A percentile compares a stretch with the other conserved stretches of the same genome.
These are phyloP conservation scores for Psophia crepitans DNA, from an alignment of 2,113 vertebrate genomes.

Conservation along the genomic window DNA sequence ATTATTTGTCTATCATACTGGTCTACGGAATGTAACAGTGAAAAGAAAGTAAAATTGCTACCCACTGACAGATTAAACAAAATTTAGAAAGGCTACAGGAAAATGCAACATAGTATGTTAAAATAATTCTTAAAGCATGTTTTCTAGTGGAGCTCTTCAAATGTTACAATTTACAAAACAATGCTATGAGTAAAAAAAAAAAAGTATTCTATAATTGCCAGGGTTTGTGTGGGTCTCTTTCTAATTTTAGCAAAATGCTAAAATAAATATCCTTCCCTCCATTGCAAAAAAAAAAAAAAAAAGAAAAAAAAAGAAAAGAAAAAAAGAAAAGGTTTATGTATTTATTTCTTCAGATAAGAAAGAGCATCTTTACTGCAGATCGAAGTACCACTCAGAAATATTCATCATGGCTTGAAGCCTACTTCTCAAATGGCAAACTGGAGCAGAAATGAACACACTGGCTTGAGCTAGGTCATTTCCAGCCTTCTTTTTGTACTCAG, in stretches of 20 bases:
- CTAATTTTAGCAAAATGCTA: not conserved
- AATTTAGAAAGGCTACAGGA: not conserved
- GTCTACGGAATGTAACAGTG: not conserved
- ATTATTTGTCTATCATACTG: not conserved
- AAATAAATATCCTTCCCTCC: not conserved
- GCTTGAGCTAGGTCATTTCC: slow-evolving; percentile 86
- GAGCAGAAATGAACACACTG: slow-evolving; percentile 79
- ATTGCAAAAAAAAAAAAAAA: not conserved
- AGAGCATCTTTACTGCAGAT: slow-evolving; percentile 56
- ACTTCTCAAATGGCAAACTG: slow-evolving; percentile 82
- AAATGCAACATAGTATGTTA: not conserved
- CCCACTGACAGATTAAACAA: not conserved
- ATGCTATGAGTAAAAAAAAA: not conserved
- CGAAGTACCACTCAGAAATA: slow-evolving; percentile 39
- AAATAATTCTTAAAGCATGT: not conserved
- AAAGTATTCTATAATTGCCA: not conserved
- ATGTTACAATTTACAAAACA: not conserved
- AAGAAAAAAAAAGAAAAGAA: not conserved
- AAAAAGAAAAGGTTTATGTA: not conserved
- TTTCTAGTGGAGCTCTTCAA: not conserved
- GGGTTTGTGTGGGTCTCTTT: not conserved
- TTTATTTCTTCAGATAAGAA: slow-evolving; percentile 45
- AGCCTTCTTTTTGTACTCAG: slow-evolving; percentile 83
- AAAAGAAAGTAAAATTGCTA: not conserved
- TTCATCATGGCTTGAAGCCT: slow-evolving; percentile 57